phyloP scores from a whole-genome alignment of 2,113 vertebrate genomes.

The Dissostichus mawsoni region DNA sequence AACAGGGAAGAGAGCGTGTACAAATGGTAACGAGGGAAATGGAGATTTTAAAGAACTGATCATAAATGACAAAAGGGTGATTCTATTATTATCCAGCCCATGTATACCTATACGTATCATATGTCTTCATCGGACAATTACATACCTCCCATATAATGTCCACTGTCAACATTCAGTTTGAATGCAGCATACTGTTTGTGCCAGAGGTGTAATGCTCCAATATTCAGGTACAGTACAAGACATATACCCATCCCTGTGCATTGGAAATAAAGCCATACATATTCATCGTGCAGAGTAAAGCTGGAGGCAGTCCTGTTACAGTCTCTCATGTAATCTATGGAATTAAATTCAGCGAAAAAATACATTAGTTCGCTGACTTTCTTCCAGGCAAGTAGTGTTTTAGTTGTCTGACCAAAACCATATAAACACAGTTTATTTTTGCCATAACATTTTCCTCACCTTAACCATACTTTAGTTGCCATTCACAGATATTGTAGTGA shows the following conservation, averaged over 20 bases:
- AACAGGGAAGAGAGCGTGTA: conserved; percentile 19
- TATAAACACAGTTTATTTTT: background rate
- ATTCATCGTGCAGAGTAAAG: background rate
- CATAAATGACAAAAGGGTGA: conserved; percentile 1
- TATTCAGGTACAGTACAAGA: background rate
- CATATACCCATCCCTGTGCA: background rate
- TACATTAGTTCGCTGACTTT: too few species aligned
- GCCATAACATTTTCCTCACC: too few species aligned
- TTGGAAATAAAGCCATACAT: background rate
- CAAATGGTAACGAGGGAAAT: background rate
- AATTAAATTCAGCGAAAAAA: background rate
- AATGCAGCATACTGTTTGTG: background rate
- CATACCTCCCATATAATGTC: background rate
- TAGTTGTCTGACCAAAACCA: background rate
- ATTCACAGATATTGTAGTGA: too few species aligned
- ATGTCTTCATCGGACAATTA: background rate
- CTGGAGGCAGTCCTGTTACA: background rate
- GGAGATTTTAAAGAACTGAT: conserved; percentile 14
- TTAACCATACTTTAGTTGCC: background rate
- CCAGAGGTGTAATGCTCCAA: background rate
- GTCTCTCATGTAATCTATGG: background rate
- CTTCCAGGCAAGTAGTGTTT: background rate
- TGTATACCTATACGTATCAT: background rate
- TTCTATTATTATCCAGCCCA: conserved; percentile 7
- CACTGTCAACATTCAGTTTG: background rate